These are phyloP conservation scores for Tarsius wallacei DNA, from an alignment of 2,797 vertebrate genomes.

Conservation along the genomic window DNA sequence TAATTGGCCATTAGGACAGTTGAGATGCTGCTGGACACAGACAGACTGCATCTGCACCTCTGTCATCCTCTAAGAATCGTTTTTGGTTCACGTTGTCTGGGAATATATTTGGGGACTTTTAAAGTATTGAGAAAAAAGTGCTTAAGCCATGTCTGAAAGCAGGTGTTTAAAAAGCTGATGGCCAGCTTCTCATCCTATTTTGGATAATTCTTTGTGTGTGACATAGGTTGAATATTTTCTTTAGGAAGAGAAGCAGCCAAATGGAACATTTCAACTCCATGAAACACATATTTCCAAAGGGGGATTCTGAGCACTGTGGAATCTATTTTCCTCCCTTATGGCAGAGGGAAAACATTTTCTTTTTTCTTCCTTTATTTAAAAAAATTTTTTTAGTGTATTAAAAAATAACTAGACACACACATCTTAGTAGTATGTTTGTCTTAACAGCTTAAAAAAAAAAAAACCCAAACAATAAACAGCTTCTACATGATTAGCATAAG, in stretches of 20 bases:
- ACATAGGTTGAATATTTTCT: neutral
- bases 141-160: conserved; percentile 6
- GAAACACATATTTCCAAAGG: conserved; percentile 63
- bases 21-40: neutral
- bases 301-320: conserved; percentile 31
- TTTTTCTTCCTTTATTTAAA: neutral
- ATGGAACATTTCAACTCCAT: conserved; percentile 46
- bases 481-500: too few relatives aligned
- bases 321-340: neutral
- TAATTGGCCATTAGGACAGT: neutral
- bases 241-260: conserved; percentile 39
- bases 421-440: neutral
- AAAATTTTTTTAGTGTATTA: neutral
- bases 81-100: neutral
- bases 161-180: conserved; percentile 13
- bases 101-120: neutral
- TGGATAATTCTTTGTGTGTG: conserved; percentile 67
- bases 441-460: neutral
- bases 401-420: neutral
- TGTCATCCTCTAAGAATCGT: neutral
- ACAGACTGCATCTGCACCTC: neutral
- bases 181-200: conserved; percentile 34
- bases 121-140: conserved; percentile 47
- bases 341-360: conserved; percentile 57
- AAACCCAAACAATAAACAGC: too few relatives aligned